These are phyloP conservation scores for Eupsilia transversa DNA, from an alignment of 2,888 invertebrate species.

Conservation along the genomic window DNA sequence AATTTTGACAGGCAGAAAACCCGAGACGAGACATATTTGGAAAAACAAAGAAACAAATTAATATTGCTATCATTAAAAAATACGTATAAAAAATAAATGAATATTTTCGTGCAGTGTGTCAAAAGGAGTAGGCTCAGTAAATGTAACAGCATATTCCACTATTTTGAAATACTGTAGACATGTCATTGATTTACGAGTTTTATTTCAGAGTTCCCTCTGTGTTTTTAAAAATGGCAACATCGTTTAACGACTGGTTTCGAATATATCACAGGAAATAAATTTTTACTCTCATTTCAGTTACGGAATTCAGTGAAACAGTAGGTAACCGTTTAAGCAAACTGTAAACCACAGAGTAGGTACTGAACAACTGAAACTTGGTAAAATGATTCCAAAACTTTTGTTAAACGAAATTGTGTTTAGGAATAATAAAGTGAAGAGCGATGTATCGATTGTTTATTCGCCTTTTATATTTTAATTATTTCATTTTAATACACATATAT, in stretches of 20 bases:
- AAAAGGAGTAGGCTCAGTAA: not conserved
- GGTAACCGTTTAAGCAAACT: conserved; percentile 39
- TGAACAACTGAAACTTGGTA: conserved; percentile 28
- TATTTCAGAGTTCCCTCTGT: conserved; percentile 3
- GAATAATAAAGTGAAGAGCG: not conserved
- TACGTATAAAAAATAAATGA: not conserved
- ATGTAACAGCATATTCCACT: not conserved
- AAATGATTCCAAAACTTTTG: conserved; percentile 35
- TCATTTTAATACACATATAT: not conserved
- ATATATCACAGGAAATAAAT: conserved; percentile 47
- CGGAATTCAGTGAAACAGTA: conserved; percentile 24
- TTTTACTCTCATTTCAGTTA: conserved; percentile 32
- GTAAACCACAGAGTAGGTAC: conserved; percentile 27
- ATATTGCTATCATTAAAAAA: not conserved
- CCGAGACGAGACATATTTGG: not conserved
- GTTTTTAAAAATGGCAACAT: conserved; percentile 10
- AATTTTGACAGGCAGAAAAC: not conserved
- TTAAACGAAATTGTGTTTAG: conserved; percentile 6
- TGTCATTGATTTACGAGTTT: conserved; percentile 34
- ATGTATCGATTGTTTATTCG: conserved; percentile 8
- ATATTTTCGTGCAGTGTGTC: not conserved
- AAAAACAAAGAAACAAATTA: not conserved
- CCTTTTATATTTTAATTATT: not conserved
- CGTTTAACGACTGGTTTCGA: conserved; percentile 8
- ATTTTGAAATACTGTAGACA: conserved; percentile 14